Evolutionary conservation across 53 echinoderm and acorn worm genomes (phyloP).

Genomic region (Temnopleurus reevesii): DNA sequence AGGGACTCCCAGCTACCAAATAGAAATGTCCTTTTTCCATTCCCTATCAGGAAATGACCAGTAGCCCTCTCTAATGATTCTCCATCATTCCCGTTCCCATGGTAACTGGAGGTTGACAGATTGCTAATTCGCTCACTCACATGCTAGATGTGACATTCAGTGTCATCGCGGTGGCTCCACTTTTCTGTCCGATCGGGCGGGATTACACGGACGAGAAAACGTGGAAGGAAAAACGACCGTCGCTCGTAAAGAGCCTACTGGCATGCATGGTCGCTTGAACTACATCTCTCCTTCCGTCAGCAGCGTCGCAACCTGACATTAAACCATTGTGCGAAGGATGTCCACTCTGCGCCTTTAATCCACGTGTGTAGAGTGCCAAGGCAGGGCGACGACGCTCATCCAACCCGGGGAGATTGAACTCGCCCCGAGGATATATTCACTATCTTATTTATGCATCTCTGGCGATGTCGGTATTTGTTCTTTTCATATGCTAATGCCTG

Average conservation of each 20-base stretch:
- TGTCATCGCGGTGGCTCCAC: not conserved
- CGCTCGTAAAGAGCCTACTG: not conserved
- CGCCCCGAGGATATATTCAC: not conserved
- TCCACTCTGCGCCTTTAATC: not conserved
- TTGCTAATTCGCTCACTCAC: conserved; percentile 32
- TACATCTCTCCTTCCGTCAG: not conserved
- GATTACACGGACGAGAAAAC: not conserved
- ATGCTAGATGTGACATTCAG: not conserved
- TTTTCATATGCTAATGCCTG: conserved; percentile 16
- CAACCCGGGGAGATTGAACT: too few relatives aligned
- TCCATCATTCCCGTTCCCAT: not conserved
- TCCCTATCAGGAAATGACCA: not conserved
- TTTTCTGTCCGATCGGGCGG: not conserved
- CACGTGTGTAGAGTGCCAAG: conserved; percentile 6
- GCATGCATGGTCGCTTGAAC: conserved; percentile 33
- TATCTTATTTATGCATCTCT: not conserved
- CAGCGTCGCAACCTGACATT: not conserved
- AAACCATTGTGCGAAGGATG: not conserved
- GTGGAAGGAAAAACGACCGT: not conserved
- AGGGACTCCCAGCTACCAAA: not conserved
- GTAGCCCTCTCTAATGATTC: conserved; percentile 16
- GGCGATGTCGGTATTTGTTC: not conserved
- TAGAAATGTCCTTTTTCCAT: not conserved
- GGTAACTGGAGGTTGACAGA: conserved; percentile 25
- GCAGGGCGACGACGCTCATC: not conserved